Conservation (phyloP, 2,797 vertebrate species). For the Parotocinclus haroldoi region DNA sequence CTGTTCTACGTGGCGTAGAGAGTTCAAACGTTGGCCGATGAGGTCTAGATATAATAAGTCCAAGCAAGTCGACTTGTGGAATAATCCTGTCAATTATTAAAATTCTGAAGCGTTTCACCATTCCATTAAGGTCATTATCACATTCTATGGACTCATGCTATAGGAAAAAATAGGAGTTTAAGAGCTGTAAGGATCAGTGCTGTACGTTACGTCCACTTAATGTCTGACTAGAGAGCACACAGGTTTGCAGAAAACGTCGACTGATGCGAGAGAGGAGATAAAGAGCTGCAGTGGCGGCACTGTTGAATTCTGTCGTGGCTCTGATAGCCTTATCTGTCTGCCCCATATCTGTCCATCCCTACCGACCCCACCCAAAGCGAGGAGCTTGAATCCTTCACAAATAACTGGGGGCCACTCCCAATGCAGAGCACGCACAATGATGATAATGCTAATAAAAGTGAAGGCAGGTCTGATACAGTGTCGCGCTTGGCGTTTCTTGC, state of each 20-base stretch:
- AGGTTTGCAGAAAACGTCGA: slow-evolving; percentile 20
- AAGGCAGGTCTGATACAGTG: too few relatives aligned
- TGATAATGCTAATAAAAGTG: background rate
- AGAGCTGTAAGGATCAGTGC: background rate
- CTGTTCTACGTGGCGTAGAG: too few relatives aligned
- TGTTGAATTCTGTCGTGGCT: slow-evolving; percentile 40
- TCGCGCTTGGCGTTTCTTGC: too few relatives aligned
- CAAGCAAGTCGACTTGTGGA: too few relatives aligned
- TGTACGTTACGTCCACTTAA: background rate
- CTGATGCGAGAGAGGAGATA: slow-evolving; percentile 62
- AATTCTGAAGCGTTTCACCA: too few relatives aligned
- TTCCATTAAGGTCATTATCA: too few relatives aligned
- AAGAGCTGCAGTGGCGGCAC: slow-evolving; percentile 47
- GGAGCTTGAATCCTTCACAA: slow-evolving; percentile 52
- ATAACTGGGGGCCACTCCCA: slow-evolving; percentile 26
- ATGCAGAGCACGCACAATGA: background rate
- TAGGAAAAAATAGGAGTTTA: too few relatives aligned
- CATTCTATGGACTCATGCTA: too few relatives aligned
- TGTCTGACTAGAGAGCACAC: too few relatives aligned
- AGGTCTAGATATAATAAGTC: too few relatives aligned
- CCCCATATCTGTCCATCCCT: slow-evolving; percentile 47
- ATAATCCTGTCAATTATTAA: too few relatives aligned
- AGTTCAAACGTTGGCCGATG: too few relatives aligned
- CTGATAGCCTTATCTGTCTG: slow-evolving; percentile 72
- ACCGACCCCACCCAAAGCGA: slow-evolving; percentile 61